These are phyloP conservation scores for Parasteatoda lunata DNA, from an alignment of 2,888 invertebrate species.

Conservation along the genomic window DNA sequence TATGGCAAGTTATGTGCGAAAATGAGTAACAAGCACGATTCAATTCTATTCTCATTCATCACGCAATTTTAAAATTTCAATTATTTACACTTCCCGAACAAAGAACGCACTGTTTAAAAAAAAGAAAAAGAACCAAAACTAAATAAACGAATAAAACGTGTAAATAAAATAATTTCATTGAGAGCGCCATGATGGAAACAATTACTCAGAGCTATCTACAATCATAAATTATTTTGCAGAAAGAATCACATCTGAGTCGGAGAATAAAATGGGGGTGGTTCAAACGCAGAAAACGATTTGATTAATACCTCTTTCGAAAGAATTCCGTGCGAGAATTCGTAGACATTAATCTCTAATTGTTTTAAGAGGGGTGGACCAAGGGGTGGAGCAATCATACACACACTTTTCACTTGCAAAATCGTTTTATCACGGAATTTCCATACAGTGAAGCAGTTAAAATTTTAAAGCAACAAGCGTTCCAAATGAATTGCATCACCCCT, in stretches of 20 bases:
- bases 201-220: neutral
- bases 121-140: neutral
- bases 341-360: slow-evolving; percentile 67
- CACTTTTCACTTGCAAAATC: slow-evolving; percentile 14
- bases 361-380: slow-evolving; percentile 1
- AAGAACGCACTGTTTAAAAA: neutral
- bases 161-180: neutral
- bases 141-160: neutral
- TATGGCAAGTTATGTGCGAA: neutral
- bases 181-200: neutral
- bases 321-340: slow-evolving; percentile 32
- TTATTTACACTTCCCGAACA: neutral
- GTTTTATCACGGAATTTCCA: slow-evolving; percentile 3
- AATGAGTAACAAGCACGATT: neutral
- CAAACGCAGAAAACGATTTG: slow-evolving; percentile 14
- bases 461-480: slow-evolving; percentile 9
- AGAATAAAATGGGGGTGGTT: neutral
- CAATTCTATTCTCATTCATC: slow-evolving; percentile 3
- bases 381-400: neutral
- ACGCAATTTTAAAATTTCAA: neutral
- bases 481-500: slow-evolving; percentile 39
- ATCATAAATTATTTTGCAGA: neutral
- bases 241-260: neutral
- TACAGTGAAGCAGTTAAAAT: slow-evolving; percentile 42
- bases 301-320: slow-evolving; percentile 33